Evolutionary conservation across 2,888 invertebrate genomes (phyloP).

Genomic region (Meandrusa payeni): DNA sequence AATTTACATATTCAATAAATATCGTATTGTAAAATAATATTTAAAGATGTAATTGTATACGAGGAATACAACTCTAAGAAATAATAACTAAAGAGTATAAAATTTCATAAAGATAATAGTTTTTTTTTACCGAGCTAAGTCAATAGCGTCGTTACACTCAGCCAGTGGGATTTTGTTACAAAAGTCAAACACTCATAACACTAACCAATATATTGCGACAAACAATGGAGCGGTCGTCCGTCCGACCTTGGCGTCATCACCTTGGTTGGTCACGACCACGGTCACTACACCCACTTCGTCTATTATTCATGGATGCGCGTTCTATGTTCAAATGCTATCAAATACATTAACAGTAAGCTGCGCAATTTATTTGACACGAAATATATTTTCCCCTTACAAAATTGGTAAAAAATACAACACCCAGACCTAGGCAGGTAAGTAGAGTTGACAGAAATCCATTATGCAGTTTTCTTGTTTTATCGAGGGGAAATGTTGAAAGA

Average conservation of each 20-base stretch:
- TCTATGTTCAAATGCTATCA: slow-evolving; percentile 18
- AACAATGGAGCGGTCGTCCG: slow-evolving; percentile 17
- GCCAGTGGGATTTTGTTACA: not conserved
- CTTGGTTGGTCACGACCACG: slow-evolving; percentile 16
- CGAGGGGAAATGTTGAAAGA: too few relatives aligned
- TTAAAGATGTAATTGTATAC: too few relatives aligned
- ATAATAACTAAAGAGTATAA: too few relatives aligned
- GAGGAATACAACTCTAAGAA: too few relatives aligned
- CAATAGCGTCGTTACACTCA: not conserved
- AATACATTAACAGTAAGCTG: slow-evolving; percentile 3
- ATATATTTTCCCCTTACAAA: too few relatives aligned
- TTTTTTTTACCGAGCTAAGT: not conserved
- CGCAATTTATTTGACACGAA: not conserved
- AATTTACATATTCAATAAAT: too few relatives aligned
- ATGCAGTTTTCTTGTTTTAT: too few relatives aligned
- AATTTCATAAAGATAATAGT: too few relatives aligned
- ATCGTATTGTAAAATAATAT: too few relatives aligned
- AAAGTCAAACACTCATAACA: slow-evolving; percentile 6
- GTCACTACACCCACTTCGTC: slow-evolving; percentile 26
- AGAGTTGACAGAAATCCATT: too few relatives aligned
- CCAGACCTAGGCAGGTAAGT: too few relatives aligned
- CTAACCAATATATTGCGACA: slow-evolving; percentile 13
- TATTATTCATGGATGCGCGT: slow-evolving; percentile 26
- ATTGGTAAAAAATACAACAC: too few relatives aligned
- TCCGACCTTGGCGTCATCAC: slow-evolving; percentile 19